These are phyloP conservation scores for Andrena bucephala DNA, from an alignment of 2,888 invertebrate genomes.

Conservation along the genomic window DNA sequence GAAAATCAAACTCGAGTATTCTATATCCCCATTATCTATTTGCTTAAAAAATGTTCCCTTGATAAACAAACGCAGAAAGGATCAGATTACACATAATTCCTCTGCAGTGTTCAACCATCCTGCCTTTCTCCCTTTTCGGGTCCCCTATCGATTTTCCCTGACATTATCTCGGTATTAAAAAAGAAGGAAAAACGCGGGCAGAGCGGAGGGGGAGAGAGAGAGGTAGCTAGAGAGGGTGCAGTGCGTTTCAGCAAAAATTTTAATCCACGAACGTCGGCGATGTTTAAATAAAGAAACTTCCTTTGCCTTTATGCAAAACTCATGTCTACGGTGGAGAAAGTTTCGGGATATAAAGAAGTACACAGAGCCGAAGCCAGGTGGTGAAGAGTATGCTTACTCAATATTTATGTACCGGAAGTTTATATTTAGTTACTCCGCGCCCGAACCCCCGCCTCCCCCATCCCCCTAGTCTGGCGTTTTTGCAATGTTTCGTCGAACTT, in stretches of 20 bases:
- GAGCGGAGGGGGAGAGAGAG: not conserved
- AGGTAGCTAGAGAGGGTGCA: not conserved
- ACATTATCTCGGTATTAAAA: not conserved
- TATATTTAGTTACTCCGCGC: conserved; percentile 42
- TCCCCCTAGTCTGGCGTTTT: conserved; percentile 2
- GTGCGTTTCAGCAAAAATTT: conserved; percentile 59
- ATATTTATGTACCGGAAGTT: conserved; percentile 66
- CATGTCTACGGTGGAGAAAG: conserved; percentile 59
- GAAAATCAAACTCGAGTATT: no score
- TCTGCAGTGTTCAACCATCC: not conserved
- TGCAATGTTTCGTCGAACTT: conserved; percentile 34
- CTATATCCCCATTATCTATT: no score
- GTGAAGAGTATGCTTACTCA: conserved; percentile 65
- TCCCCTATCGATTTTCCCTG: conserved; percentile 12
- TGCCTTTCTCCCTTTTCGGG: not conserved
- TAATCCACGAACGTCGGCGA: conserved; percentile 58
- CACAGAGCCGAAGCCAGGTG: conserved; percentile 54
- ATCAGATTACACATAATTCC: conserved; percentile 5
- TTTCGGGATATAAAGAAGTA: conserved; percentile 65
- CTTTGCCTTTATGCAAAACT: conserved; percentile 66
- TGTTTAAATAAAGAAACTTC: conserved; percentile 70
- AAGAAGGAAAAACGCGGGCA: not conserved
- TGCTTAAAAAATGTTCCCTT: not conserved
- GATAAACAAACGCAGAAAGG: not conserved
- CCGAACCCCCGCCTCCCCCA: not conserved